Percentiles rank a stretch among this genome's conserved stretches.
phyloP scores from a whole-genome alignment of 2,797 vertebrate species.

The Eospalax fontanierii region DNA sequence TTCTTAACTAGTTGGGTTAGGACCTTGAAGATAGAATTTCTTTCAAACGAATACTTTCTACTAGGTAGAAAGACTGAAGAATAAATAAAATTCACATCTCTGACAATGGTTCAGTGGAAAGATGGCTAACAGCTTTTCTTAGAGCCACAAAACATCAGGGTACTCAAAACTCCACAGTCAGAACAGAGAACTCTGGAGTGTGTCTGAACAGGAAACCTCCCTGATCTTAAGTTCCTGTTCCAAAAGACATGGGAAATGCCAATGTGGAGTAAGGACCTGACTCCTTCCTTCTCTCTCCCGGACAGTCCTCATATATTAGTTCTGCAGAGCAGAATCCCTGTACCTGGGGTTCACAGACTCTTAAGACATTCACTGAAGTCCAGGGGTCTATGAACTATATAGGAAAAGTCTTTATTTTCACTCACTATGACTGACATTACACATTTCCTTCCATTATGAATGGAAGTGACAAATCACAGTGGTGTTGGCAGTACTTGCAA shows the following conservation, averaged over 20 bases:
- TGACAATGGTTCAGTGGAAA: constrained; percentile 31
- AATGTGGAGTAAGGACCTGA: neutral
- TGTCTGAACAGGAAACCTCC: neutral
- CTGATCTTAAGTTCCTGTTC: neutral
- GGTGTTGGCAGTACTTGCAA: neutral
- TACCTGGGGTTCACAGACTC: neutral
- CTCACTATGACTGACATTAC: constrained; percentile 30
- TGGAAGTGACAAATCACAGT: neutral
- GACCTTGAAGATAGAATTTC: constrained; percentile 46
- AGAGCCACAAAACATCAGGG: neutral
- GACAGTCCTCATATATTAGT: neutral
- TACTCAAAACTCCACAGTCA: neutral
- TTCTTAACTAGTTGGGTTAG: constrained; percentile 37
- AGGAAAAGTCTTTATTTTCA: constrained; percentile 62
- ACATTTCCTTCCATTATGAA: constrained; percentile 8
- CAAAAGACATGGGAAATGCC: neutral
- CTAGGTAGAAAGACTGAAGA: neutral
- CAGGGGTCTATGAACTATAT: neutral
- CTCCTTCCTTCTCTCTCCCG: neutral
- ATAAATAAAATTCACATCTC: constrained; percentile 41
- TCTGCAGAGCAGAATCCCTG: neutral
- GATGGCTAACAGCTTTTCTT: neutral
- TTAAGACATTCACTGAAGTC: neutral
- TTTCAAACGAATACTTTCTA: constrained; percentile 54
- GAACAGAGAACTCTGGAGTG: neutral